A percentile compares a stretch with the other conserved stretches of the same genome.
Conservation (phyloP, 1,140 invertebrate genomes). For the Drosophila dunni region DNA sequence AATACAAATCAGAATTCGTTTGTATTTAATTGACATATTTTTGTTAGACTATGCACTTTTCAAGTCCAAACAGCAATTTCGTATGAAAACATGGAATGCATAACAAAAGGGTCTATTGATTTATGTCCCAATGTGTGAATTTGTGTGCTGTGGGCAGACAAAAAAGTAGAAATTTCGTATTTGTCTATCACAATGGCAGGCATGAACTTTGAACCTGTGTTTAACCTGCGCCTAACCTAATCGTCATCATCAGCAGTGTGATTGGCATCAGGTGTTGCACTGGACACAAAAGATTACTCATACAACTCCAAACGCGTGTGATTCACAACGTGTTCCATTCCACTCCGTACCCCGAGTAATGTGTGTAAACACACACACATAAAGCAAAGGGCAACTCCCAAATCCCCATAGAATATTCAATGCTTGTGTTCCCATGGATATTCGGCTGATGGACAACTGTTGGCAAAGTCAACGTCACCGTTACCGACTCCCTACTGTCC, state of each 20-base stretch:
- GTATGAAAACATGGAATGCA: neutral
- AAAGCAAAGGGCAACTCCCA: slow-evolving; percentile 27
- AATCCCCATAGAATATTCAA: neutral
- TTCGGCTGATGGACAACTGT: slow-evolving; percentile 6
- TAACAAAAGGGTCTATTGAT: neutral
- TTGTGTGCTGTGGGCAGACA: neutral
- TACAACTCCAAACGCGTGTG: slow-evolving; percentile 38
- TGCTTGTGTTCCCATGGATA: slow-evolving; percentile 21
- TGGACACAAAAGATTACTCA: slow-evolving; percentile 65
- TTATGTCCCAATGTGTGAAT: neutral
- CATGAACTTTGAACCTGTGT: slow-evolving; percentile 60
- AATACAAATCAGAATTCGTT: too few species aligned
- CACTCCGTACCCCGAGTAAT: neutral
- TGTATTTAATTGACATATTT: too few species aligned
- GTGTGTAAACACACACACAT: neutral
- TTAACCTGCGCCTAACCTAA: slow-evolving; percentile 34
- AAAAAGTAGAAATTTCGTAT: slow-evolving; percentile 33
- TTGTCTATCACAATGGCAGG: slow-evolving; percentile 1
- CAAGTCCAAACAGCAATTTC: neutral
- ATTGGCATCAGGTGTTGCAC: slow-evolving; percentile 52
- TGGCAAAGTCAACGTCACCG: slow-evolving; percentile 11
- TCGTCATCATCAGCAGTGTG: neutral
- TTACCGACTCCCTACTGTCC: slow-evolving; percentile 27
- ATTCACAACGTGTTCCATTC: slow-evolving; percentile 38
- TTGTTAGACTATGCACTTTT: neutral